These are phyloP conservation scores for Drosophila bifasciata DNA, from an alignment of 1,140 invertebrate species.

Conservation along the genomic window DNA sequence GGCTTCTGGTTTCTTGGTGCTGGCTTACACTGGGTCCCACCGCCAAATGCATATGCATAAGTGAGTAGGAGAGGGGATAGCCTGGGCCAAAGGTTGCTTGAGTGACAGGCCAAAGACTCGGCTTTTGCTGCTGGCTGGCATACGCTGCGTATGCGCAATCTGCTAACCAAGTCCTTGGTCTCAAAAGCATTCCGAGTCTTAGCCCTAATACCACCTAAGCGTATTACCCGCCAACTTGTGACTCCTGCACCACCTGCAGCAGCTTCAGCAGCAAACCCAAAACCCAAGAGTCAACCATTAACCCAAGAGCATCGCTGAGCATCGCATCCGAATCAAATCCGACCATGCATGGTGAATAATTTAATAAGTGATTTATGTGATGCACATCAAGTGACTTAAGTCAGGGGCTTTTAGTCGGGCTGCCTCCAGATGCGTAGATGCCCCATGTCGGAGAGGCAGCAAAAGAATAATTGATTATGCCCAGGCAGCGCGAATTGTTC, in stretches of 20 bases:
- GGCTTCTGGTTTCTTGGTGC: not conserved
- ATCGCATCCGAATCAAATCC: no score
- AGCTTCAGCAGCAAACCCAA: no score
- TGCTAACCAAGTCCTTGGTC: conserved; percentile 30
- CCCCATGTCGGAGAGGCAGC: not conserved
- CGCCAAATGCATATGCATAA: conserved; percentile 44
- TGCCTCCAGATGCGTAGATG: conserved; percentile 1
- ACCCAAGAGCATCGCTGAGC: conserved; percentile 17
- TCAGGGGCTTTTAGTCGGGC: not conserved
- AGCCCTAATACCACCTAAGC: conserved; percentile 44
- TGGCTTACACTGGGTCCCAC: conserved; percentile 4
- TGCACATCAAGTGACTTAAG: conserved; percentile 47
- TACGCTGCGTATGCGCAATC: conserved; percentile 51
- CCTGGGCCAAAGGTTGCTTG: not conserved
- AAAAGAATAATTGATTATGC: conserved; percentile 38
- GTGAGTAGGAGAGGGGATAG: conserved; percentile 5
- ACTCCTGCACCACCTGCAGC: conserved; percentile 26
- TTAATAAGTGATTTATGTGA: conserved; percentile 51
- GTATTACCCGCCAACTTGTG: conserved; percentile 39
- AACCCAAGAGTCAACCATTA: conserved; percentile 28
- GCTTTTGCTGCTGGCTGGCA: conserved; percentile 25
- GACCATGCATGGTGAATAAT: conserved; percentile 22
- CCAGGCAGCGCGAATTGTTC: not conserved
- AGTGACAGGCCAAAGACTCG: conserved; percentile 48
- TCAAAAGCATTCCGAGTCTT: conserved; percentile 24